Evolutionary conservation across 2,113 vertebrate species (phyloP).

Genomic region (Cavia porcellus): DNA sequence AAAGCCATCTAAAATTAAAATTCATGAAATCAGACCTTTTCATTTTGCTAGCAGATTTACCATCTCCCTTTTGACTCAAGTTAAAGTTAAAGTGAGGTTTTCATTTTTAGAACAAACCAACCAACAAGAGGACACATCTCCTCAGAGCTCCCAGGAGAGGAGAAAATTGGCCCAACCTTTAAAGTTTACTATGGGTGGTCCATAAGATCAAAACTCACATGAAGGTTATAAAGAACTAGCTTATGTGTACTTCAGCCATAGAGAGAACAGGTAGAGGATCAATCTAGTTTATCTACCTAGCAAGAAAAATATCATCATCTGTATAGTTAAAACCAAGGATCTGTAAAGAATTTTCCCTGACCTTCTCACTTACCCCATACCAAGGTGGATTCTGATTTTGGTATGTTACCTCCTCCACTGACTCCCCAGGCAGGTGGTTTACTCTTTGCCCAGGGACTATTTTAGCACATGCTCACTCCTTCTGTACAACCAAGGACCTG

Average conservation of each 20-base stretch:
- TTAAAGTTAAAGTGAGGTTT: not conserved
- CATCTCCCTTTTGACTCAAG: not conserved
- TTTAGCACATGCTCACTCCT: not conserved
- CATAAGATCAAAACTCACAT: not conserved
- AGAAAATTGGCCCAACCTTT: not conserved
- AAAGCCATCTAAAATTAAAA: constrained; percentile 19
- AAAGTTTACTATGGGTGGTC: not conserved
- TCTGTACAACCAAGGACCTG: not conserved
- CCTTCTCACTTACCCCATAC: not conserved
- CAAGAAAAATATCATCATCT: not conserved
- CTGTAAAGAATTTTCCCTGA: not conserved
- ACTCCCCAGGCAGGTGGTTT: not conserved
- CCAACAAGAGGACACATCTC: not conserved
- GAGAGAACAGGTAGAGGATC: not conserved
- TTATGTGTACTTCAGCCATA: not conserved
- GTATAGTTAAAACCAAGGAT: not conserved
- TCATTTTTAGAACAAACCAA: not conserved
- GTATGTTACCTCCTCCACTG: not conserved
- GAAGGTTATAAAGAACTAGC: not conserved
- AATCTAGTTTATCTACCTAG: not conserved
- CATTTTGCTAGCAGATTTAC: not conserved
- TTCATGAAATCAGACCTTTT: not conserved
- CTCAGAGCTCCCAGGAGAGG: not conserved
- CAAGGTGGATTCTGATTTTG: not conserved
- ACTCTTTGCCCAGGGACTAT: no score